phyloP scores from a whole-genome alignment of 2,797 vertebrate species.

The Hirundo rustica region DNA sequence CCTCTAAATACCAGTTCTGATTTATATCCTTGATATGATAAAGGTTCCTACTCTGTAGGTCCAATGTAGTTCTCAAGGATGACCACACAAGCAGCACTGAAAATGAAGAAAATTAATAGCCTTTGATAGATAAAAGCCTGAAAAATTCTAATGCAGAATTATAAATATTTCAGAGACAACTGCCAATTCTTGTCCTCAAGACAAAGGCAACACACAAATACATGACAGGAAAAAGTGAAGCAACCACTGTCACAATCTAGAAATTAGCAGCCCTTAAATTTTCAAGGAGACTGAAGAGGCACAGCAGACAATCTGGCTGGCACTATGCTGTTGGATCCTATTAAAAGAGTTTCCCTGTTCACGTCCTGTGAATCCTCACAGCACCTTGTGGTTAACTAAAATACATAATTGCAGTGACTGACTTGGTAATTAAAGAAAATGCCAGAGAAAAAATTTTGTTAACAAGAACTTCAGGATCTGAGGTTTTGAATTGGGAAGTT shows the following conservation, averaged over 20 bases:
- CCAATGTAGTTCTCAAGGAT: neutral
- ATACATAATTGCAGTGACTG: neutral
- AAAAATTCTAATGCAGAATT: neutral
- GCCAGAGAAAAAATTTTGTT: neutral
- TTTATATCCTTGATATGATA: neutral
- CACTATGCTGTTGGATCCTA: neutral
- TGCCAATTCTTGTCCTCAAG: neutral
- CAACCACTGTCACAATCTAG: neutral
- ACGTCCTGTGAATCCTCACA: neutral
- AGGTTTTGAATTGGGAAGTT: neutral
- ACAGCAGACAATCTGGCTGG: neutral
- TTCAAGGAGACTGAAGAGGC: neutral
- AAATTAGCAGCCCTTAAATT: neutral
- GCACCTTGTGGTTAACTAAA: neutral
- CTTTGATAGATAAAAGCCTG: neutral
- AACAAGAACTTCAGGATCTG: neutral
- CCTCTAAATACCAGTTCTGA: neutral
- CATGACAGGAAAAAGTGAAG: neutral
- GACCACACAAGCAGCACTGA: neutral
- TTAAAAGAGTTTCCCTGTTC: neutral
- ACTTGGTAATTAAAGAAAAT: neutral
- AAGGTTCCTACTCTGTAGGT: neutral
- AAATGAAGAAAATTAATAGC: neutral
- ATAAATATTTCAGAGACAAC: neutral
- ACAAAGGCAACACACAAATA: neutral